Base-by-base conservation (phyloP, 1,140 invertebrate genomes). In the Copidosoma floridanum region DNA sequence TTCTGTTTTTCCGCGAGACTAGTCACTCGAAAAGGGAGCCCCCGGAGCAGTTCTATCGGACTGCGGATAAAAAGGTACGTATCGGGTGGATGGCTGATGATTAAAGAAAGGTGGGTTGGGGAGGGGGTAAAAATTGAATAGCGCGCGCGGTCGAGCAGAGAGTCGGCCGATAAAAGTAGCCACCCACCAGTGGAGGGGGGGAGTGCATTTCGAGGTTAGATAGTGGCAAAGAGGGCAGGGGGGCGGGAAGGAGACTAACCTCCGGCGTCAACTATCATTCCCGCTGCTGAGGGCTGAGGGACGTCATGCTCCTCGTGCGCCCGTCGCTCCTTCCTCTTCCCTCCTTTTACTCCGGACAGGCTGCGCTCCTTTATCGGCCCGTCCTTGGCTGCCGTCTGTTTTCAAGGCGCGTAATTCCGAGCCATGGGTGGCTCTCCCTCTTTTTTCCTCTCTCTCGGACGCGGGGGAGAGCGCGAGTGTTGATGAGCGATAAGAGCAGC, bases 201-300 rank as follows among this genome's bases (percentile, higher is more conserved):
- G 37, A 18, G 14, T 21, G 11, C 57, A 21, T 52, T 57, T 50
- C 37, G 23, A 44, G 44, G 56, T 41, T 51, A 51, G 47, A 23
- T 2, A 20, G 7, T 35, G 43, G 12, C 27, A 24, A 47, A 20
- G 44, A 38, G 48, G 27, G 35, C 7, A 44, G 41, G 12, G 27
- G 10, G 14, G 32, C 18, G 26, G 32, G 29, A 26, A 23, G 21
- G 18, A 50, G 35, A 61, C 59, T 61, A 61, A 61, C 59, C 59
- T 54, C 12, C 40, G 18, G 47, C 40, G 38, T 62, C 60, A 62
- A 62, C 53, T 57, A 48, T 62, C 54, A 62, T 62, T 62, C 54
- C 48, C 47, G 44, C 21, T n/a, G n/a, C n/a, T n/a, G n/a, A n/a
- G n/a, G n/a, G n/a, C n/a, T 52, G 37, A 62, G 46, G 35, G 59